Conservation (phyloP, 2,113 vertebrate species). For the Upupa epops region DNA sequence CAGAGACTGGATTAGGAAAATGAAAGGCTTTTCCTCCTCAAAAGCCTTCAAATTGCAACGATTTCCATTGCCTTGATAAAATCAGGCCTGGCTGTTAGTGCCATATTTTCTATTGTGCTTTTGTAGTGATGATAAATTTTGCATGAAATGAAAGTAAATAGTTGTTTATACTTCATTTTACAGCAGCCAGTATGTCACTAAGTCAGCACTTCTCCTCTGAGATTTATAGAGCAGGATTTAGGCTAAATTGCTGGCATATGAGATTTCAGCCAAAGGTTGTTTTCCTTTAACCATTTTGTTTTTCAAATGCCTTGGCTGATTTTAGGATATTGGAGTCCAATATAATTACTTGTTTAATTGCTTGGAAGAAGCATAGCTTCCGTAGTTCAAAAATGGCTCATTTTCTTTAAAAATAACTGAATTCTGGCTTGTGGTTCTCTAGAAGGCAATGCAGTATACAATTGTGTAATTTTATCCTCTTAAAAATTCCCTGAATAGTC, state of each 20-base stretch:
- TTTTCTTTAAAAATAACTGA: conserved; percentile 55
- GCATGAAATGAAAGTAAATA: conserved; percentile 60
- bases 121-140: conserved; percentile 57
- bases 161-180: conserved; percentile 47
- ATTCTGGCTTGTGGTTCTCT: conserved; percentile 26
- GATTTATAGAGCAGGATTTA: conserved; percentile 63
- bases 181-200: conserved; percentile 37
- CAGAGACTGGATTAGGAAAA: not conserved
- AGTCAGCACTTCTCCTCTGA: conserved; percentile 58
- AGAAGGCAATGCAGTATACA: not conserved
- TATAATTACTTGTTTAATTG: conserved; percentile 62
- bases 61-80: conserved; percentile 45
- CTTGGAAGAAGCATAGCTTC: conserved; percentile 50
- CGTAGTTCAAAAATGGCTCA: conserved; percentile 45
- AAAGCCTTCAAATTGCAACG: not conserved
- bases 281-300: conserved; percentile 68
- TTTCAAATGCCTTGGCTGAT: conserved; percentile 41
- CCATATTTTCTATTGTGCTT: conserved; percentile 55
- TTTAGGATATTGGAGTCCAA: conserved; percentile 53
- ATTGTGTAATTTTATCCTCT: conserved; percentile 45
- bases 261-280: conserved; percentile 65
- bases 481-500: conserved; percentile 35
- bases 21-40: not conserved
- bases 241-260: conserved; percentile 54
- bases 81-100: conserved; percentile 34